phyloP scores from a whole-genome alignment of 2,888 invertebrate species.

The Drosophila anceps region DNA sequence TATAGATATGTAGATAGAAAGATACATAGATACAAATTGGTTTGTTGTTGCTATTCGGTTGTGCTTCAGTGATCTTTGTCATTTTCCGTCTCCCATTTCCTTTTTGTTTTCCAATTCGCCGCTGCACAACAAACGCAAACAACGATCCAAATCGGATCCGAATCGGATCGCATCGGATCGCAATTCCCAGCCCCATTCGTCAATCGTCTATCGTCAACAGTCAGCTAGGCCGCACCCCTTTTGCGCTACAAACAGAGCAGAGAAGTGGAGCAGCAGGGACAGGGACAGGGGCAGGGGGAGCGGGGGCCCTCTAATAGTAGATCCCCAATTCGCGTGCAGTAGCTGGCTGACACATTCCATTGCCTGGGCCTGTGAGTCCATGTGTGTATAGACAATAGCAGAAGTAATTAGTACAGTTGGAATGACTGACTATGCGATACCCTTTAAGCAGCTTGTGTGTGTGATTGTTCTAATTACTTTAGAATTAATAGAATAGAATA shows the following conservation, averaged over 20 bases:
- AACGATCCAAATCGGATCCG: conserved; percentile 40
- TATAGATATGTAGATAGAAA: conserved; percentile 15
- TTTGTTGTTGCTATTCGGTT: conserved; percentile 70
- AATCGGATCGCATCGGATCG: conserved; percentile 33
- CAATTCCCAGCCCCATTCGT: conserved; percentile 38
- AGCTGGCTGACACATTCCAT: conserved; percentile 54
- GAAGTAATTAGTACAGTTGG: neutral
- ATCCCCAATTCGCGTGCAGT: conserved; percentile 57
- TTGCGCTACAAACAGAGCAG: conserved; percentile 1
- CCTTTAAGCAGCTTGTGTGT: neutral
- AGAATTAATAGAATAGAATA: neutral
- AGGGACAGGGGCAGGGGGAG: neutral
- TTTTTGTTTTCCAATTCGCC: conserved; percentile 50
- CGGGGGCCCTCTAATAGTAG: conserved; percentile 38
- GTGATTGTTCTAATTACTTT: neutral
- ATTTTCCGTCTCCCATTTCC: conserved; percentile 79
- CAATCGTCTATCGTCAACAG: conserved; percentile 16
- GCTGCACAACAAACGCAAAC: conserved; percentile 39
- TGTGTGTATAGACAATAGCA: conserved; percentile 30
- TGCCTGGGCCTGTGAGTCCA: conserved; percentile 45
- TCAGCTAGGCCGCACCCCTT: conserved; percentile 63
- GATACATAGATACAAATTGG: conserved; percentile 60
- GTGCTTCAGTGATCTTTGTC: conserved; percentile 82
- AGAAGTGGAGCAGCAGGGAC: neutral
- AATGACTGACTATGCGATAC: neutral